Evolutionary conservation across 2,888 invertebrate species (phyloP), one percentile per base, ranked within the genome.

Genomic region (Diaprepes abbreviatus): DNA sequence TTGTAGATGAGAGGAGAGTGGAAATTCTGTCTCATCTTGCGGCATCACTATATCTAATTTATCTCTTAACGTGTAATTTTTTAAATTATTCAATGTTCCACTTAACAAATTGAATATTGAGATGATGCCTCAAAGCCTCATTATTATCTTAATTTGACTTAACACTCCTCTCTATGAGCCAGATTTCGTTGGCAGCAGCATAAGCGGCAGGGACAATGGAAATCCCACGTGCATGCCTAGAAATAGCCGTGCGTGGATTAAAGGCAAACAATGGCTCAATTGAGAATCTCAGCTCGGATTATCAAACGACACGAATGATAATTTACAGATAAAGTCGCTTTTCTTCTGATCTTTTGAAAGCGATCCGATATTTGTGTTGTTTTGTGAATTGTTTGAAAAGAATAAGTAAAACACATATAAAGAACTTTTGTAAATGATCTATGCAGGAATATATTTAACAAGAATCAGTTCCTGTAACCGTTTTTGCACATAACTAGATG

Each of bases 151-250:
- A n/a, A n/a, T n/a, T n/a, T n/a, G n/a, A n/a, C n/a, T n/a, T n/a
- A n/a, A n/a, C n/a, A 28, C 6, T 28, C 28, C 6, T 12, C 50
- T 38, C 31, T 48, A 52, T 31, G 6, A 54, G 28, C 12, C 9
- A 14, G 9, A 40, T 2, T 12, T 63, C 52, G 50, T 63, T 40
- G 63, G 9, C 10, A 12, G 5, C 50, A n/a, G 28, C 31, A 24
- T 40, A 7, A 52, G 40, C 35, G 17, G 5, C 28, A 80, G 77
- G 80, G 82, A 83, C 83, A 83, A 84, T 83, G 82, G 83, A 82
- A 83, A 82, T 81, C 81, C 81, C 80, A 77, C 77, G 76, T 77
- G 75, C 72, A 72, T 72, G 76, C 72, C 79, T 74, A 66, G 76
- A 80, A 81, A 81, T 80, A 80, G 75, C 75, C 66, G 67, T 70